These are phyloP conservation scores for Chymomyza costata DNA, from an alignment of 1,140 invertebrate genomes.

Conservation along the genomic window DNA sequence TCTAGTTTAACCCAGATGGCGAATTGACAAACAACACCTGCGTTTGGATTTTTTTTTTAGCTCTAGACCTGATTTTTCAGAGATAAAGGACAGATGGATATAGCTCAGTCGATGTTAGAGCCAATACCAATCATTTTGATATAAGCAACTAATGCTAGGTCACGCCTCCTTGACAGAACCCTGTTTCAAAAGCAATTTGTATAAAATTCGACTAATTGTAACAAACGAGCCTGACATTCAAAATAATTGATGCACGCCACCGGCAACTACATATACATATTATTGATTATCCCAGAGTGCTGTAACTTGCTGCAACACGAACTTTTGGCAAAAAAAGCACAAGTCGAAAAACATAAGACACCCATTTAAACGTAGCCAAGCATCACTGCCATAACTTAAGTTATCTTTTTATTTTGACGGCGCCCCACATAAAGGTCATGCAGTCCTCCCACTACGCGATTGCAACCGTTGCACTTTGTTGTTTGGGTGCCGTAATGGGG, in stretches of 20 bases:
- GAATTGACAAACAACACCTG: too few relatives aligned
- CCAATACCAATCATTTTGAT: background rate
- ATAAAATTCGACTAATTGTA: constrained; percentile 21
- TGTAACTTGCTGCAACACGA: background rate
- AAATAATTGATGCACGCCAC: constrained; percentile 18
- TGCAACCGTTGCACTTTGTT: constrained; percentile 55
- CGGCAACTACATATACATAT: background rate
- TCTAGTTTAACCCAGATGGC: too few relatives aligned
- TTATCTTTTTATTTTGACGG: constrained; percentile 16
- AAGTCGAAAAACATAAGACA: background rate
- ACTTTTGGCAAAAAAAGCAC: background rate
- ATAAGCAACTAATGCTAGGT: too few relatives aligned
- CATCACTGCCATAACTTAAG: constrained; percentile 36
- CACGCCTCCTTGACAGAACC: too few relatives aligned
- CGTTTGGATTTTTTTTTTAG: too few relatives aligned
- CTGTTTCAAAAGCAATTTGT: background rate
- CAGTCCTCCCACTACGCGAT: constrained; percentile 45
- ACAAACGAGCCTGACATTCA: constrained; percentile 43
- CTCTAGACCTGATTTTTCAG: too few relatives aligned
- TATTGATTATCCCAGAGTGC: background rate
- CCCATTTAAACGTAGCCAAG: background rate
- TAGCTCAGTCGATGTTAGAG: too few relatives aligned
- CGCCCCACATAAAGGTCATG: constrained; percentile 58
- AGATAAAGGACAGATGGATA: background rate
- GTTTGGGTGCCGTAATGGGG: constrained; percentile 45